phyloP scores from a whole-genome alignment of 1,140 invertebrate species.

The Cyrtorhinus lividipennis region DNA sequence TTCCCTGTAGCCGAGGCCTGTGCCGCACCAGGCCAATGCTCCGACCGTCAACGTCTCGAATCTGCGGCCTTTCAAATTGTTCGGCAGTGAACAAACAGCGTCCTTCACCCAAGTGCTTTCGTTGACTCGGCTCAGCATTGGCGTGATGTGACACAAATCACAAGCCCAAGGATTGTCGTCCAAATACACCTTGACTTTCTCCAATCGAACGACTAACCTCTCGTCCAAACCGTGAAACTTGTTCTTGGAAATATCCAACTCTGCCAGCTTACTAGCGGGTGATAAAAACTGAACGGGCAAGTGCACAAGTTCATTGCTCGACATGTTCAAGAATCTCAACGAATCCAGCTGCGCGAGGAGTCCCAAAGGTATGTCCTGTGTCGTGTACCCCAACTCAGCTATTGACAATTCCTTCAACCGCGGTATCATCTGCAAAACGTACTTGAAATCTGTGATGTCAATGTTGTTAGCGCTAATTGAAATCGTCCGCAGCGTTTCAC shows the following conservation, averaged over 20 bases:
- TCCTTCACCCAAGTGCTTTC: conserved; percentile 32
- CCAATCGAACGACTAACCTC: conserved; percentile 36
- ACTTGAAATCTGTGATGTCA: conserved; percentile 32
- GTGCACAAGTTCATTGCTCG: conserved; percentile 39
- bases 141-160: conserved; percentile 44
- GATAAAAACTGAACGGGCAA: conserved; percentile 40
- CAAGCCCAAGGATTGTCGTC: conserved; percentile 51
- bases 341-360: conserved; percentile 37
- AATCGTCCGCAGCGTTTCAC: conserved; percentile 42
- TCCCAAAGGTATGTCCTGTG: conserved; percentile 34
- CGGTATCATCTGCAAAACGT: conserved; percentile 37
- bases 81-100: conserved; percentile 34
- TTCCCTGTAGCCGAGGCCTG: conserved; percentile 26
- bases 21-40: conserved; percentile 37
- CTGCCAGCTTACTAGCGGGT: conserved; percentile 37
- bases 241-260: conserved; percentile 47
- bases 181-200: conserved; percentile 36
- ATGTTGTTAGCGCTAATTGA: conserved; percentile 49
- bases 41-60: conserved; percentile 34
- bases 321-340: conserved; percentile 37
- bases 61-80: conserved; percentile 33
- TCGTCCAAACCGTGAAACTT: conserved; percentile 41
- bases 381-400: conserved; percentile 34
- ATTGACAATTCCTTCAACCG: conserved; percentile 40
- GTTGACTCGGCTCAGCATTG: conserved; percentile 37